Base-by-base conservation (phyloP, 2,888 invertebrate genomes). In the Lasioglossum zephyrum region DNA sequence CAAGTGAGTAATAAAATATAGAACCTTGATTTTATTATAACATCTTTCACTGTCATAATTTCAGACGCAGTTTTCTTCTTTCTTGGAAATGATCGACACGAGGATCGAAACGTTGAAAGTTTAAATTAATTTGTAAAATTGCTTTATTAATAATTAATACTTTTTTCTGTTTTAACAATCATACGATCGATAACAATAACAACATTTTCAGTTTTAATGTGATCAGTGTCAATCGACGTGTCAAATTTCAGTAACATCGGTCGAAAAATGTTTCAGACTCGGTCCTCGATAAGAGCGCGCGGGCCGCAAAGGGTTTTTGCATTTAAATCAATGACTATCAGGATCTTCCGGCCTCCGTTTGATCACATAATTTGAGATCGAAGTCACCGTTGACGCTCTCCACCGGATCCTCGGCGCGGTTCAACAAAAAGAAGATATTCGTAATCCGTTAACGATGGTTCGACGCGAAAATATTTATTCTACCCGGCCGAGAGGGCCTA, bases 401-500 rank as follows among this genome's bases (percentile, higher is more conserved):
- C n/a, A 49, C 9, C 13, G 41, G 49, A 74, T 22, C 60, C 47
- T 47, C 69, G 22, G 2, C 60, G 18, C 60, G 18, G 8, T 36
- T n/a, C 16, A 39, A 47, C 69, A 70, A 63, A 63, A 66, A 39
- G 72, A 84, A 82, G 79, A 87, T 92, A 89, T 89, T 86, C 92
- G 87, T 92, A 92, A 93, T 92, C 93, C 92, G 84, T 85, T 89
- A 86, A 91, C 86, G 87, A 92, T 83, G 84, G 85, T 73, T 87
- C 88, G 90, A 88, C 89, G 91, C 77, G 89, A 93, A 92, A 94
- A 94, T 94, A 94, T 94, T 94, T 94, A 92, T 92, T 93, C 92
- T 92, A 86, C 82, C 87, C 85, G 84, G 77, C 74, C 87, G 84
- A 90, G 90, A 89, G 88, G 85, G 87, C 93, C 94, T 93, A 94